Base-by-base conservation (phyloP, 2,797 vertebrate species). In the Acanthurus lineatus region DNA sequence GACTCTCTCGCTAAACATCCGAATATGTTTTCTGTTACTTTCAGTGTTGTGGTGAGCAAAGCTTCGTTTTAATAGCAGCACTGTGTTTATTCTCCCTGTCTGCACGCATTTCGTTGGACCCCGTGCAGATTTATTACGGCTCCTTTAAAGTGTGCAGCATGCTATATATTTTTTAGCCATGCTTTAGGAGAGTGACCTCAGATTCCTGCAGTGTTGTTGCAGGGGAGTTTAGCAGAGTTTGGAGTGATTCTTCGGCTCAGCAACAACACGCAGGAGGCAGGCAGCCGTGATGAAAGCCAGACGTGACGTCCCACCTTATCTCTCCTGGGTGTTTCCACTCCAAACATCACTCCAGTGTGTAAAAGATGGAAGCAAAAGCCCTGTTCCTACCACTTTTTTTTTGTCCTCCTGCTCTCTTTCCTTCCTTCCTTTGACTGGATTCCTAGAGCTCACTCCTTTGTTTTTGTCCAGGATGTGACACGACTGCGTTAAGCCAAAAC, bases 241-340 rank as follows among this genome's bases (percentile, higher is more conserved):
- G 75, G 69, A 88, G 59, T 20, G 65, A 83, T 86, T 84, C 72
- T 73, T 52, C 57, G 67, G 28, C 76, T 64, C 60, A 49, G 82
- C 77, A 84, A 32, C 82, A 76, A 40, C 81, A 68, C 49, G 45
- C 87, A 79, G 87, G 83, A 88, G 86, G 82, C 78, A 68, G 28
- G 28, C 28, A 61, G 79, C 63, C 79, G 60, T 94, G 92, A 95
- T 92, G 91, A 83, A 93, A 95, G 90, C 93, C 95, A 96, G 94
- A 94, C 92, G 66, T 81, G 90, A 92, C 91, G 86, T 90, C 91
- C 87, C 85, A 81, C 69, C 92, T 94, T 93, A 96, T 95, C 95
- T 88, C 79, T 84, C 71, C 77, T 83, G 91, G 91, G 91, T 93
- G 92, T 95, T 93, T 94, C 92, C 89, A 93, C 81, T 89, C 78